Conservation (phyloP, 2,888 invertebrate genomes). For the Acrocyrtus sp. region DNA sequence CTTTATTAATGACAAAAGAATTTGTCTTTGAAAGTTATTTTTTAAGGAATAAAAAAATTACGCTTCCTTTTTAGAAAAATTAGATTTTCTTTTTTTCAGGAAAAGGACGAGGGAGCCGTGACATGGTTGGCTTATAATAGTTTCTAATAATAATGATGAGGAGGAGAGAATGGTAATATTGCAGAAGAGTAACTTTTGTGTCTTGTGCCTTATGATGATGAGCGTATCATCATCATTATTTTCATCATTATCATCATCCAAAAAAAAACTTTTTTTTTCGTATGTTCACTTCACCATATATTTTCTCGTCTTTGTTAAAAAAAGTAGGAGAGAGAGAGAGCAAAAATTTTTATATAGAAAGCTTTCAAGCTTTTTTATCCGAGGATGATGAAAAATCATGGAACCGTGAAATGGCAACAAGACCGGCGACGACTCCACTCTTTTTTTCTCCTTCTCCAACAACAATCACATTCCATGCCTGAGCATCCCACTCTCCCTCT, state of each 20-base stretch:
- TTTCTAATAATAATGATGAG: too few species aligned
- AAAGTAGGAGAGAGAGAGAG: too few species aligned
- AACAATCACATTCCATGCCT: conserved; percentile 20
- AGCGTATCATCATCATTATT: conserved; percentile 14
- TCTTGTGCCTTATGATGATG: conserved; percentile 38
- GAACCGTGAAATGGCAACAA: conserved; percentile 55
- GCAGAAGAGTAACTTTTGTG: conserved; percentile 14
- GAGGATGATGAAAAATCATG: conserved; percentile 53
- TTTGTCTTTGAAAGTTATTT: too few species aligned
- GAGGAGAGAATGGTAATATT: too few species aligned
- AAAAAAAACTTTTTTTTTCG: conserved; percentile 7
- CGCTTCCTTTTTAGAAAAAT: conserved; percentile 19
- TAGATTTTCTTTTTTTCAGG: conserved; percentile 17
- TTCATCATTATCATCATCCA: conserved; percentile 14
- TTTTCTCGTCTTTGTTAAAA: too few species aligned
- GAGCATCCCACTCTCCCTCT: neutral
- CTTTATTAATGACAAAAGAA: too few species aligned
- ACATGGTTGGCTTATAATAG: too few species aligned
- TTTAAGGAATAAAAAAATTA: conserved; percentile 16
- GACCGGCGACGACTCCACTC: conserved; percentile 51
- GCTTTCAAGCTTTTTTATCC: too few species aligned
- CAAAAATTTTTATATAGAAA: too few species aligned
- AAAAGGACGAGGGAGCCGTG: neutral
- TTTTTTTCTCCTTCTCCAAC: conserved; percentile 20
- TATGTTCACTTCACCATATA: neutral